Percentiles rank a stretch among this genome's conserved stretches.
phyloP scores from a whole-genome alignment of 2,113 vertebrate genomes.

The Aldabrachelys gigantea region DNA sequence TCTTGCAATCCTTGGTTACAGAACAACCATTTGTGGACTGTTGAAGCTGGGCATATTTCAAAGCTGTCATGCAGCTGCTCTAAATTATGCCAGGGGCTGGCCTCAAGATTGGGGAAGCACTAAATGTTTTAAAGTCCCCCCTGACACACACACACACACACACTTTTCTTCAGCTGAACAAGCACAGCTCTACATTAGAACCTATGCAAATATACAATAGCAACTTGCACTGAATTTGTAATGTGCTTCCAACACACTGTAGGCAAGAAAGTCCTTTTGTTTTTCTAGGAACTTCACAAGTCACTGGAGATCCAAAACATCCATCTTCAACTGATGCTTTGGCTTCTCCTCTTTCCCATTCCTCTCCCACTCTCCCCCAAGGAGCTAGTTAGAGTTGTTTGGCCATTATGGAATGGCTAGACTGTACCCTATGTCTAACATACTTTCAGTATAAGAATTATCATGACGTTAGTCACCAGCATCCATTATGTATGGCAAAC shows the following conservation, averaged over 20 bases:
- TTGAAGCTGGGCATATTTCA: neutral
- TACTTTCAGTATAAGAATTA: neutral
- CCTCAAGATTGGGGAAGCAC: neutral
- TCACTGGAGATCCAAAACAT: neutral
- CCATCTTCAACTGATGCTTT: neutral
- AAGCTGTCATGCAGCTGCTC: neutral
- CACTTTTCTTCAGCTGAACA: neutral
- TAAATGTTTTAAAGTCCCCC: neutral
- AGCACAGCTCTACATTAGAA: neutral
- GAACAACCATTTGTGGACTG: neutral
- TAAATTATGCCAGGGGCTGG: neutral
- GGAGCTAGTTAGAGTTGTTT: neutral
- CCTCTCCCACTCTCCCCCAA: neutral
- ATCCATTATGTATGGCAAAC: neutral
- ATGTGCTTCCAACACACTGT: neutral
- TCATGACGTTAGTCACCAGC: neutral
- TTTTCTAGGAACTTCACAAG: neutral
- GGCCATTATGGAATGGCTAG: neutral
- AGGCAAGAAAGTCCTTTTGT: neutral
- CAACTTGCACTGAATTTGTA: neutral
- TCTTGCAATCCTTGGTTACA: neutral
- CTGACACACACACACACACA: neutral
- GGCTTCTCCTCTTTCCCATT: neutral
- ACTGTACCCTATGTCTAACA: neutral
- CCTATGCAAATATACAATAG: neutral